phyloP scores from a whole-genome alignment of 2,113 vertebrate genomes.

The Leucosticte australis region DNA sequence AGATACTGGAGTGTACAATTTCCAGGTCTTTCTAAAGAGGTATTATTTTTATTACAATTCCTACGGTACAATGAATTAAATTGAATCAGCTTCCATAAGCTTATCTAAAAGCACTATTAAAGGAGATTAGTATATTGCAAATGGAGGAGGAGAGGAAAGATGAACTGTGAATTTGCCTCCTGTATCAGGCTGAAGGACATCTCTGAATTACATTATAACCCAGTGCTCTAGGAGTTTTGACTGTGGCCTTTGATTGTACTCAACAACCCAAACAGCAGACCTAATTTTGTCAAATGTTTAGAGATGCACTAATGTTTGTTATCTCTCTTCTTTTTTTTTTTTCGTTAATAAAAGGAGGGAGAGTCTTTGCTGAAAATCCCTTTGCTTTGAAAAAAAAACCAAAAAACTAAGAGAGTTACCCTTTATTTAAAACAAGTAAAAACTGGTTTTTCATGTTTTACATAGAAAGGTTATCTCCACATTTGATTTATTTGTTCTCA shows the following conservation, averaged over 20 bases:
- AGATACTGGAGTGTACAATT: neutral
- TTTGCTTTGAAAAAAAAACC: neutral
- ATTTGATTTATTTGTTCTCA: neutral
- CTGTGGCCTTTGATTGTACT: neutral
- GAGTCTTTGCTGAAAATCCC: neutral
- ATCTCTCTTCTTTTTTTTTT: no score
- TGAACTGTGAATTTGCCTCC: neutral
- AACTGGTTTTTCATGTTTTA: neutral
- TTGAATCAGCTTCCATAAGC: neutral
- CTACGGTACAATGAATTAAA: neutral
- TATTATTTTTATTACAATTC: neutral
- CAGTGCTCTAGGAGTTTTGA: neutral
- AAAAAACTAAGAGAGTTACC: neutral
- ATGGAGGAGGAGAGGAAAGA: neutral
- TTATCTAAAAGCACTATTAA: neutral
- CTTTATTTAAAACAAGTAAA: neutral
- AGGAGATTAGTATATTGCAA: neutral
- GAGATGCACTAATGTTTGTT: neutral
- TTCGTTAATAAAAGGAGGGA: neutral
- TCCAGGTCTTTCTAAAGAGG: neutral
- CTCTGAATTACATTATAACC: neutral
- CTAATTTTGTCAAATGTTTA: neutral
- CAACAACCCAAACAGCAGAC: neutral
- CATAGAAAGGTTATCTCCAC: neutral
- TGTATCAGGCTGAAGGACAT: neutral